These are phyloP conservation scores for Diarsia brunnea DNA, from an alignment of 2,888 invertebrate genomes.

Conservation along the genomic window DNA sequence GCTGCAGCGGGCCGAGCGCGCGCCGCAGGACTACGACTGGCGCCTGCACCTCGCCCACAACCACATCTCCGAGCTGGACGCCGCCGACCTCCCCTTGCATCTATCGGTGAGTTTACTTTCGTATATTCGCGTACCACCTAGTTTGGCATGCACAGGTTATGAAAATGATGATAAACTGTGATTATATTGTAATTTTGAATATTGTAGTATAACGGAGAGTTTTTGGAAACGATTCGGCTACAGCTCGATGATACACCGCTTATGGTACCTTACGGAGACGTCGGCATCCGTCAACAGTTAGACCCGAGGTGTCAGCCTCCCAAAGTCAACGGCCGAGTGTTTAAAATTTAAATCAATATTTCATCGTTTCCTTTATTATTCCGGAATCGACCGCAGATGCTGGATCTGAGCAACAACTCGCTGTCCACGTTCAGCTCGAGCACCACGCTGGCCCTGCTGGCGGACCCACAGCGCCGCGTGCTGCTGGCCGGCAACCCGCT, in stretches of 20 bases:
- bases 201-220: too few species aligned
- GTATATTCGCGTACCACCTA: too few species aligned
- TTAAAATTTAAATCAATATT: too few species aligned
- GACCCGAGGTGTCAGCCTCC: too few species aligned
- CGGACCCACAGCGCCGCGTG: slow-evolving; percentile 11
- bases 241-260: too few species aligned
- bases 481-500: slow-evolving; percentile 48
- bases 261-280: too few species aligned
- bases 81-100: slow-evolving; percentile 43
- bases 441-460: slow-evolving; percentile 19
- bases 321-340: too few species aligned
- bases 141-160: too few species aligned
- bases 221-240: too few species aligned
- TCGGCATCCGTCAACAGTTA: too few species aligned
- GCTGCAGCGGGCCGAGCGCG: not conserved
- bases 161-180: too few species aligned
- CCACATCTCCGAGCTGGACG: slow-evolving; percentile 29
- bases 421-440: slow-evolving; percentile 15
- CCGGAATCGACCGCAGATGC: slow-evolving; percentile 13
- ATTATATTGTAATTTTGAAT: too few species aligned
- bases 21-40: slow-evolving; percentile 26
- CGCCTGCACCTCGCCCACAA: slow-evolving; percentile 52
- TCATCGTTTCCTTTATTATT: not conserved
- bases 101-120: slow-evolving; percentile 34
- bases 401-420: slow-evolving; percentile 54